Evolutionary conservation across 2,888 invertebrate genomes (phyloP), one percentile per base, ranked within the genome.

Genomic region (Strigamia maritima): DNA sequence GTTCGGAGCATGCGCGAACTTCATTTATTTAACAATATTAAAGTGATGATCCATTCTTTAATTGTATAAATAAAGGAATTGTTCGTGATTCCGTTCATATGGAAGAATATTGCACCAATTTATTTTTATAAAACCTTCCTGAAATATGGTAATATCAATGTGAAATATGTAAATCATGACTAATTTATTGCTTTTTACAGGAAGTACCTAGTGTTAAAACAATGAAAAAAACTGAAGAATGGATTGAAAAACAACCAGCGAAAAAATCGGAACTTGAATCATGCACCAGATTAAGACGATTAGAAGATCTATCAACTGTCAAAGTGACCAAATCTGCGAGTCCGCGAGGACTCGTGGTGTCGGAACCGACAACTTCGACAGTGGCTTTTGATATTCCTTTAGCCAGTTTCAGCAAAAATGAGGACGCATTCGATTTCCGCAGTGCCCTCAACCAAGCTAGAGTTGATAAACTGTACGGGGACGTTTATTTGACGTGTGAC

Each of bases 401-500:
- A 2, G 28, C 26, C 1, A 2, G 2, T 8, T 65, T 65, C 26
- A 65, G 16, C 65, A 65, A 65, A 10, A 1, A 28, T 2, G 65
- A 65, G 2, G 75, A 75, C 19, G 26, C 38, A 12, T 38, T 19
- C n/a, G 40, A 35, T 31, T 75, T 75, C 24, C 75, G 75, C 35
- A 35, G 24, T 22, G 75, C 75, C 26, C 40, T 75, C 16, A 75
- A 75, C 75, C 8, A 40, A 7, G 40, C 40, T 12, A 8, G 75
- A 19, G 8, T 38, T 3, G 22, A 75, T 19, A 40, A 75, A 19
- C 14, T 38, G 2, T 75, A 38, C 31, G 40, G 38, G 4, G 75
- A 75, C 75, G 40, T 75, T 12, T 40, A 75, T 12, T 12, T 75
- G 12, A 38, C 38, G 19, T 75, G 75, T 16, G 75, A 75, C 16